Evolutionary conservation across 2,113 vertebrate species (phyloP).

Genomic region (Tinamus guttatus): DNA sequence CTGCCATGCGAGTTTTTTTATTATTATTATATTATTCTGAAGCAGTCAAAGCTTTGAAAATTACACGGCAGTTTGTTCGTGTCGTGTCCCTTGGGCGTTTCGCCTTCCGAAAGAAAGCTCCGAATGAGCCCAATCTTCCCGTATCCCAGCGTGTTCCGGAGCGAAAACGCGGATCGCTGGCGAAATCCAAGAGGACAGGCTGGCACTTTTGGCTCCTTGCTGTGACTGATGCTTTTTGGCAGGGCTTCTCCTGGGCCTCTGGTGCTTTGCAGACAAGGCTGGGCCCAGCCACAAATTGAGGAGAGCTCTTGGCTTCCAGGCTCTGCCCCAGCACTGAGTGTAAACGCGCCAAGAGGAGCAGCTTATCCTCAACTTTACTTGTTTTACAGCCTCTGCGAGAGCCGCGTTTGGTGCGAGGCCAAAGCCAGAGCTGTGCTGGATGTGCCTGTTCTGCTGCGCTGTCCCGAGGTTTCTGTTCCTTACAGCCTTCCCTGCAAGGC

Average conservation of each 20-base stretch:
- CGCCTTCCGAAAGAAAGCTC: not conserved
- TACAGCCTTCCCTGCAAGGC: not conserved
- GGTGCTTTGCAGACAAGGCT: conserved; percentile 24
- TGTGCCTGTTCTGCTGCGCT: not conserved
- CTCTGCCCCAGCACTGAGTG: not conserved
- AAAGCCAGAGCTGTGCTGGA: not conserved
- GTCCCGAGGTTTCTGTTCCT: not conserved
- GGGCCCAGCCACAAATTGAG: conserved; percentile 31
- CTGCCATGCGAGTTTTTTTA: not conserved
- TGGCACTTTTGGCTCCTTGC: not conserved
- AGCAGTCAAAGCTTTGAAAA: not conserved
- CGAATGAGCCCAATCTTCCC: not conserved
- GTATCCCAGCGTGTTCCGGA: not conserved
- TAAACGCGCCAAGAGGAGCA: not conserved
- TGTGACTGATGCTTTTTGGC: conserved; percentile 9
- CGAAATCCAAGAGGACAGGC: not conserved
- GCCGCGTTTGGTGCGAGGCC: not conserved
- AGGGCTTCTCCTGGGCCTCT: not conserved
- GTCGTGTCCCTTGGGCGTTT: not conserved
- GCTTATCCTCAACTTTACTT: not conserved
- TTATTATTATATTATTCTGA: not conserved
- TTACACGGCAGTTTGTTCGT: not conserved
- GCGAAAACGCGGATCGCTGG: not conserved
- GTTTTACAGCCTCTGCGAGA: not conserved
- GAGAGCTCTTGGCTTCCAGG: not conserved